Evolutionary conservation across 2,888 invertebrate species (phyloP), one percentile per base, ranked within the genome.

Genomic region (Sepioteuthis lessoniana): DNA sequence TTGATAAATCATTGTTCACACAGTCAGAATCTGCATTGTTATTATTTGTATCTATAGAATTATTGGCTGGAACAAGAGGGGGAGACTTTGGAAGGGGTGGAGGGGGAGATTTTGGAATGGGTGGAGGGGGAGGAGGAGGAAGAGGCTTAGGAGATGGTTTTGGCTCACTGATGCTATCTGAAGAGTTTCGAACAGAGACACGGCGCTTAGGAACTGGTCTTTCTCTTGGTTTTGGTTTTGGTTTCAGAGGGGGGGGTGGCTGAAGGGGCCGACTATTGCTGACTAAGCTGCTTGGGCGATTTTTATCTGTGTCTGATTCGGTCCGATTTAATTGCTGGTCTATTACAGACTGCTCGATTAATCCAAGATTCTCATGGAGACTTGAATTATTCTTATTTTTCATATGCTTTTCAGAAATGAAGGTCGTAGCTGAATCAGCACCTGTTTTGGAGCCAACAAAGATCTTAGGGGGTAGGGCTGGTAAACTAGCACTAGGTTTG

Each of bases 91-190:
- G 55, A 55, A 55, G 5, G 0, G 94, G 19, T 35, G 94, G 94
- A 21, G 94, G 90, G 21, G 28, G 92, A 60, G 38, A 95, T 94
- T 38, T 94, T 94, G 10, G 94, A 93, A 55, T 94, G 94, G 21
- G 50, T 91, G 38, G 95, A 60, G 5, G 94, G 94, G 94, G 94
- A 19, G 96, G 96, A 13, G 96, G 96, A 10, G 96, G 96, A 4
- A 96, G 96, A 76, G 96, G 96, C 94, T 96, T 95, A 93, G 96
- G 94, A 50, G 95, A 94, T 38, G 96, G 96, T 35, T 95, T 95
- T 28, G 94, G 95, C 94, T 95, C 76, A 76, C 76, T 2, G n/a
- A 76, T 76, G 35, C 76, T 76, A 35, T 76, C 76, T n/a, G 76
- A 35, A 16, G 76, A 76, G n/a, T 76, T 76, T 76, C 76, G 76